phyloP scores from a whole-genome alignment of 2,113 vertebrate genomes.

The Oryzias curvinotus region DNA sequence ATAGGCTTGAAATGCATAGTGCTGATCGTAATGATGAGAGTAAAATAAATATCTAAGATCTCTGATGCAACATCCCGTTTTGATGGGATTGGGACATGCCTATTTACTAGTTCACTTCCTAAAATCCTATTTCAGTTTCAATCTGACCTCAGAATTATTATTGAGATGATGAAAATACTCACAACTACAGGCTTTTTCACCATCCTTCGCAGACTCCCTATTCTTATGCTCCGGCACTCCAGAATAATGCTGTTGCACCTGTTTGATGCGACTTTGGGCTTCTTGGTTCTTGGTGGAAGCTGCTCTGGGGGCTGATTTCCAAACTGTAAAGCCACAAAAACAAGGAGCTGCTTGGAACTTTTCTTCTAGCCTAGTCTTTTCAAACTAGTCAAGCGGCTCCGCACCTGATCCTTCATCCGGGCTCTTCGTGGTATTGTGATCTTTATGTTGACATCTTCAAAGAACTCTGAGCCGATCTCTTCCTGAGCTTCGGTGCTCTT shows the following conservation, averaged over 20 bases:
- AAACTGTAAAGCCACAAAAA: constrained; percentile 75
- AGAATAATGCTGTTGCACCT: constrained; percentile 85
- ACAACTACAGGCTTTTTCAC: constrained; percentile 91
- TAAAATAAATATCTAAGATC: no score
- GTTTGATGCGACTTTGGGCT: constrained; percentile 74
- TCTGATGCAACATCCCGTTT: no score
- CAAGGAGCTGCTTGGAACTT: background rate
- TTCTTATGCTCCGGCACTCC: constrained; percentile 89
- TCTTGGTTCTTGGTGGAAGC: constrained; percentile 55
- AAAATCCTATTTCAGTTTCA: no score
- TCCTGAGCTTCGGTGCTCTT: constrained; percentile 83
- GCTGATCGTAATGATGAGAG: no score
- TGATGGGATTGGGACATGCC: no score
- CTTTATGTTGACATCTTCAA: constrained; percentile 80
- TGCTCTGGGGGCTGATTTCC: constrained; percentile 81
- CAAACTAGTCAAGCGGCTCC: constrained; percentile 8
- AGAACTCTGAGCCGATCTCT: constrained; percentile 73
- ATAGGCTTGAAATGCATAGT: no score
- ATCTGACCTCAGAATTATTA: background rate
- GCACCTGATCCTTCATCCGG: constrained; percentile 93
- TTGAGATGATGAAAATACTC: constrained; percentile 61
- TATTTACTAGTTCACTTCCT: no score
- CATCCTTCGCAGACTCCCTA: constrained; percentile 87
- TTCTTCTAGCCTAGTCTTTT: background rate
- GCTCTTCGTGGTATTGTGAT: constrained; percentile 82